Percentiles rank a stretch among this genome's conserved stretches.
Evolutionary conservation across 2,113 vertebrate genomes (phyloP).

Genomic region (Telmatochromis brachygnathus): DNA sequence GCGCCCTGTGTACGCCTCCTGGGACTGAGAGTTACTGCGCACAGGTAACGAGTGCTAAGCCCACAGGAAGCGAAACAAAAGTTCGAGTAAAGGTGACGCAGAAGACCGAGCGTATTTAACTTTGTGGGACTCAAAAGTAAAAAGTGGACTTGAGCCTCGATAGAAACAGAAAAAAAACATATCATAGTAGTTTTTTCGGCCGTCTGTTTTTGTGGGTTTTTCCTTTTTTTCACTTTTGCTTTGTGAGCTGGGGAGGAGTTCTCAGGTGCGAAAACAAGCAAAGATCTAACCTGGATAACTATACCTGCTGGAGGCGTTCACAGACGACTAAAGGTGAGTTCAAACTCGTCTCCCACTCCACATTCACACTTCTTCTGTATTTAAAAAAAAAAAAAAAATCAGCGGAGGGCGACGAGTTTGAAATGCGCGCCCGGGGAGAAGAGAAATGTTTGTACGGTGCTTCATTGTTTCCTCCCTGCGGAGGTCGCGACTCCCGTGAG

Average conservation of each 20-base stretch:
- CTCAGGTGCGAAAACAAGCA: background rate
- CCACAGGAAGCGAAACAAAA: background rate
- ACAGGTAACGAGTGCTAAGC: constrained; percentile 17
- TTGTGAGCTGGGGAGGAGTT: background rate
- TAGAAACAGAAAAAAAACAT: background rate
- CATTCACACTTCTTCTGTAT: background rate
- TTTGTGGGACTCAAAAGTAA: background rate
- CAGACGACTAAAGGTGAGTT: constrained; percentile 1
- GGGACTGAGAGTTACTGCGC: background rate
- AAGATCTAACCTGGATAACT: background rate
- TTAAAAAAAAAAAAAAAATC: background rate
- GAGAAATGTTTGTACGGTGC: background rate
- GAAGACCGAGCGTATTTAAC: background rate
- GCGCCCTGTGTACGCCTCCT: constrained; percentile 18
- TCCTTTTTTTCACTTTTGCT: background rate
- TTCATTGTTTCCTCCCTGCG: background rate
- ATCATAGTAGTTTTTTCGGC: background rate
- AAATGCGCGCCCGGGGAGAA: background rate
- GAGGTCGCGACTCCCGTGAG: background rate
- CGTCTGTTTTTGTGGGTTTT: background rate
- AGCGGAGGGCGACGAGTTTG: background rate
- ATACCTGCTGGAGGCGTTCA: background rate
- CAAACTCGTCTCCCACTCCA: background rate
- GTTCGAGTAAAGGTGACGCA: background rate
- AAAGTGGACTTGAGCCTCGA: background rate